Conservation (phyloP, 2,888 invertebrate species). For the Cryptus viduatorius region DNA sequence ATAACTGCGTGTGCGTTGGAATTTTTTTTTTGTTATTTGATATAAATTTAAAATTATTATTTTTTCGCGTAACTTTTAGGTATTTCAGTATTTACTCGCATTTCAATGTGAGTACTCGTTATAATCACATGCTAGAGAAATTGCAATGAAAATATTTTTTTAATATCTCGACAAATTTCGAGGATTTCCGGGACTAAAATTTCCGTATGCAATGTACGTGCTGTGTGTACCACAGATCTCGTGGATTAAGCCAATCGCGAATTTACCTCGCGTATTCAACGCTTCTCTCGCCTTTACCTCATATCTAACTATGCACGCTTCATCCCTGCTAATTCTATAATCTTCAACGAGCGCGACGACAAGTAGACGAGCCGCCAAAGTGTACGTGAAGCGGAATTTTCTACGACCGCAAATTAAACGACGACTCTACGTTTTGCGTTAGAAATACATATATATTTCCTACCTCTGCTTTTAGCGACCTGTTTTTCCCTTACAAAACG, state of each 20-base stretch:
- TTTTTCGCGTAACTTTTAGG: no score
- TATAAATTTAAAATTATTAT: neutral
- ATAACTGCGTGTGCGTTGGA: no score
- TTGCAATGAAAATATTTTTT: constrained; percentile 1
- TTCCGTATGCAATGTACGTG: neutral
- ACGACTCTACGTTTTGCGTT: constrained; percentile 4
- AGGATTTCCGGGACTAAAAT: neutral
- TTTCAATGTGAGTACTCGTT: neutral
- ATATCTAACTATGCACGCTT: neutral
- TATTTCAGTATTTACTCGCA: no score
- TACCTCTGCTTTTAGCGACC: neutral
- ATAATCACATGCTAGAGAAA: neutral
- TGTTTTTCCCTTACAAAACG: neutral
- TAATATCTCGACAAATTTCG: neutral
- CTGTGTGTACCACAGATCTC: constrained; percentile 9
- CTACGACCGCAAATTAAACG: constrained; percentile 44
- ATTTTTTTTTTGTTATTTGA: constrained; percentile 7
- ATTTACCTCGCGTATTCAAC: constrained; percentile 25
- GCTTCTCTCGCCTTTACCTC: neutral
- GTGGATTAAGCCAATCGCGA: constrained; percentile 50
- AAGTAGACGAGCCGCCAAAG: constrained; percentile 14
- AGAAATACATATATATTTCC: neutral
- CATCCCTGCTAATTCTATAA: constrained; percentile 52
- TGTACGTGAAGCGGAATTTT: constrained; percentile 25
- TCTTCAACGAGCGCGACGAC: constrained; percentile 22